These are phyloP conservation scores for Metellina segmentata DNA, from an alignment of 2,888 invertebrate genomes.

Conservation along the genomic window DNA sequence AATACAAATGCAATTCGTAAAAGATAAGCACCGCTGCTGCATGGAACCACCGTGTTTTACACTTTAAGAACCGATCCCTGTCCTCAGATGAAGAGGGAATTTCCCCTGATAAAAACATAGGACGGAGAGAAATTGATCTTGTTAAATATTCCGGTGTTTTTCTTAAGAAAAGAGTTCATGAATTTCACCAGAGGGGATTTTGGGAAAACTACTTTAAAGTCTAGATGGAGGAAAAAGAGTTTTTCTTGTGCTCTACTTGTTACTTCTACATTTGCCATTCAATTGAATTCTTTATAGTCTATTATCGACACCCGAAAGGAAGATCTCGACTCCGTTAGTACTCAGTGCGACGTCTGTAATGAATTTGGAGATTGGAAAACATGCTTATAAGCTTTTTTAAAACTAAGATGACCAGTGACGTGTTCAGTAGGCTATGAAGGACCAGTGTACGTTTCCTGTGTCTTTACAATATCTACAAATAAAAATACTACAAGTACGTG, in stretches of 20 bases:
- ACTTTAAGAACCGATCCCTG: not conserved
- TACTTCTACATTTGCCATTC: not conserved
- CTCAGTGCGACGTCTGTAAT: not conserved
- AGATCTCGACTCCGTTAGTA: not conserved
- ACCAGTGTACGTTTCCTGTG: too few relatives aligned
- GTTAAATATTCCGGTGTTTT: not conserved
- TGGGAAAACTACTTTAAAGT: not conserved
- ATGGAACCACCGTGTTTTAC: not conserved
- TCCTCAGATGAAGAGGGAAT: not conserved
- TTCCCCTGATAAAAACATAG: not conserved
- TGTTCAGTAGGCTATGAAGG: too few relatives aligned
- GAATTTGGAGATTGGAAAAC: not conserved
- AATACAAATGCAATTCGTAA: not conserved
- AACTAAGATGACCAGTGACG: not conserved
- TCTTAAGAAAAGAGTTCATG: not conserved
- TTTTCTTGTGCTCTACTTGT: not conserved
- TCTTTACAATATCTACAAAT: too few relatives aligned
- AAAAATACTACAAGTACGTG: too few relatives aligned
- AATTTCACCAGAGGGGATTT: not conserved
- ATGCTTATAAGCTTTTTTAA: not conserved
- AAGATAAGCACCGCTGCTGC: not conserved
- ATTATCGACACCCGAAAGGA: not conserved
- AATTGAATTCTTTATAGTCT: conserved; percentile 1
- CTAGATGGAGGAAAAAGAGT: not conserved
- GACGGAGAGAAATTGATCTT: not conserved